A percentile compares a stretch with the other conserved stretches of the same genome.
phyloP scores from a whole-genome alignment of 2,888 invertebrate species.

The Brachyptera risi region DNA sequence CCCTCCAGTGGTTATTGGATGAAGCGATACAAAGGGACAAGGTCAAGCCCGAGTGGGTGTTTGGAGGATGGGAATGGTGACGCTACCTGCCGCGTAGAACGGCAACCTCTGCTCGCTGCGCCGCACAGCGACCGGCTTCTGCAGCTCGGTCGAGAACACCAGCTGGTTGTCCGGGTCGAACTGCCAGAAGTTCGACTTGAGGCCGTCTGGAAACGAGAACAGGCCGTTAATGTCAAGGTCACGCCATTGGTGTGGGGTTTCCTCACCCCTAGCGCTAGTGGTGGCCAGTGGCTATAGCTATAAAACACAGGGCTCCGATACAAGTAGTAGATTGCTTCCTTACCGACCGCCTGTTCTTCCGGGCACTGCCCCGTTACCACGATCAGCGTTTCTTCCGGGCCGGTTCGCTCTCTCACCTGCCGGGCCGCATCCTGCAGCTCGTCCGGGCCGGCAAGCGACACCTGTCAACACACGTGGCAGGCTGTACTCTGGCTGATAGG shows the following conservation, averaged over 20 bases:
- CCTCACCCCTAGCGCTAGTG: too few relatives aligned
- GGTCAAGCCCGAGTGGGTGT: too few relatives aligned
- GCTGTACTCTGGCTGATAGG: too few relatives aligned
- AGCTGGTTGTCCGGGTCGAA: neutral
- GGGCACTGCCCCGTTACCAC: slow-evolving; percentile 33
- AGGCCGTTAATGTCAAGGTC: neutral
- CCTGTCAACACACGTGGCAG: neutral
- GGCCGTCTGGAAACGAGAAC: neutral
- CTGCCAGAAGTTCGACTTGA: neutral
- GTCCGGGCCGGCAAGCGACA: neutral
- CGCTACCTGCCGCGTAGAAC: slow-evolving; percentile 37
- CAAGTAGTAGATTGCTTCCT: too few relatives aligned
- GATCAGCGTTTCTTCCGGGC: slow-evolving; percentile 36
- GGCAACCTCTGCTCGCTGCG: slow-evolving; percentile 33
- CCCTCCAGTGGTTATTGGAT: too few relatives aligned
- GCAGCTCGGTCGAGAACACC: too few relatives aligned
- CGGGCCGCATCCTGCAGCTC: neutral
- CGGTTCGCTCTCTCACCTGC: neutral
- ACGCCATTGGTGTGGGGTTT: too few relatives aligned
- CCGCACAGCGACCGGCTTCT: too few relatives aligned
- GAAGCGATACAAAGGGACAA: too few relatives aligned
- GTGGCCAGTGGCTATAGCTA: too few relatives aligned
- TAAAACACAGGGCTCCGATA: too few relatives aligned
- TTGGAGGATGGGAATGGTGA: neutral
- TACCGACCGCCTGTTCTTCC: neutral